These are phyloP conservation scores for Trichonephila inaurata DNA, from an alignment of 1,140 invertebrate genomes.

Conservation along the genomic window DNA sequence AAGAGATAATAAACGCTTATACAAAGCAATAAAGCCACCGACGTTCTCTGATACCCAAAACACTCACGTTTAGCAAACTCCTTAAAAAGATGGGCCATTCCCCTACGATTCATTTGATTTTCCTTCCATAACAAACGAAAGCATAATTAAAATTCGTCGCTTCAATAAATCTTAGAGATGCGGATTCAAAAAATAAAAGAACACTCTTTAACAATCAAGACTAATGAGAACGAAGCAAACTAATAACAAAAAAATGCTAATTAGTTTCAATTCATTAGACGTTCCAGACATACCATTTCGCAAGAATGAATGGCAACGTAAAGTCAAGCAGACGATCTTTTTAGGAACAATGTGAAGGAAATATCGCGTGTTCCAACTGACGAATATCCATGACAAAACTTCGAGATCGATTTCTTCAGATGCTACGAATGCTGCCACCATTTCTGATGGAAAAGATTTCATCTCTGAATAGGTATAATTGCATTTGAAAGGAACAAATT, in stretches of 20 bases:
- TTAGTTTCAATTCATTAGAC: constrained; percentile 41
- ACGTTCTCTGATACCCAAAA: too few relatives aligned
- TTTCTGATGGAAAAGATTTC: not conserved
- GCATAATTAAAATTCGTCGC: constrained; percentile 13
- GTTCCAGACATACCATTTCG: constrained; percentile 34
- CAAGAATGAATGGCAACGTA: constrained; percentile 6
- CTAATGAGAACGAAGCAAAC: not conserved
- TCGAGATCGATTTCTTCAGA: not conserved
- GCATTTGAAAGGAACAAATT: not conserved
- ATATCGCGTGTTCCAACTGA: constrained; percentile 3
- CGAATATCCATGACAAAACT: not conserved
- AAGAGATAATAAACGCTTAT: too few relatives aligned
- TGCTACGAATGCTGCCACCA: not conserved
- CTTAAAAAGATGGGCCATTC: not conserved
- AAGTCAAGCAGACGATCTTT: constrained; percentile 5
- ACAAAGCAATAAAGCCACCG: too few relatives aligned
- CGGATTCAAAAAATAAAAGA: not conserved
- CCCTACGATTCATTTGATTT: not conserved
- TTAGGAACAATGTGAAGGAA: not conserved
- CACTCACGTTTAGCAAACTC: too few relatives aligned
- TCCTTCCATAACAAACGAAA: not conserved
- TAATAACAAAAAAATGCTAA: constrained; percentile 21
- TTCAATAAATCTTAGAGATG: constrained; percentile 18
- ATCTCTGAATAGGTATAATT: not conserved
- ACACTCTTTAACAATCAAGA: constrained; percentile 9